phyloP scores from a whole-genome alignment of 2,113 vertebrate species.

The Astatoreochromis straeleni region DNA sequence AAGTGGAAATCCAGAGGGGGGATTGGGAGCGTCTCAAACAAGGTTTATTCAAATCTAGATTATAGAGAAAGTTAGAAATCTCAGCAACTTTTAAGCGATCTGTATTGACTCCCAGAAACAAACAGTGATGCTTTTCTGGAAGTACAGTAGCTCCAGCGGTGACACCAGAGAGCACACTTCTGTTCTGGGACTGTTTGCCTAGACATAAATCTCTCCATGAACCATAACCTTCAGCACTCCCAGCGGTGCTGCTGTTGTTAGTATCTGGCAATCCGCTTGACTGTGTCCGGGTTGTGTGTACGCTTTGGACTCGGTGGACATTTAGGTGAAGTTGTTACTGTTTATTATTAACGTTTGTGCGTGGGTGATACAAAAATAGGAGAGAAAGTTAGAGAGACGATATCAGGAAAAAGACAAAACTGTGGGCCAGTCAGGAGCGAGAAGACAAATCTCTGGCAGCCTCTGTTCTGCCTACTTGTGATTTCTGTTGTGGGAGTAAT shows the following conservation, averaged over 20 bases:
- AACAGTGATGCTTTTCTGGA: background rate
- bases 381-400: background rate
- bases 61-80: background rate
- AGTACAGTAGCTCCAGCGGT: background rate
- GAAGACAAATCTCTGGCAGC: background rate
- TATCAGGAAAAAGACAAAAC: background rate
- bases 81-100: background rate
- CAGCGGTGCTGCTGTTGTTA: conserved; percentile 1
- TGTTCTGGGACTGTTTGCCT: background rate
- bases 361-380: background rate
- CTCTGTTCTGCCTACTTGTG: background rate
- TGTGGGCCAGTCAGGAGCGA: background rate
- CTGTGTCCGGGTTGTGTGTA: background rate
- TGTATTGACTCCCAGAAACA: background rate
- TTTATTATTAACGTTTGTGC: background rate
- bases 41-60: background rate
- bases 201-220: conserved; percentile 22
- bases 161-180: background rate
- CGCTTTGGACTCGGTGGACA: background rate
- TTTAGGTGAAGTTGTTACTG: background rate
- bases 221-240: conserved; percentile 1
- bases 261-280: background rate
- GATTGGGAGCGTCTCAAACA: background rate
- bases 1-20: background rate
- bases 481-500: conserved; percentile 33